Base-by-base conservation (phyloP, 2,797 vertebrate genomes). In the Molossus alvarezi region DNA sequence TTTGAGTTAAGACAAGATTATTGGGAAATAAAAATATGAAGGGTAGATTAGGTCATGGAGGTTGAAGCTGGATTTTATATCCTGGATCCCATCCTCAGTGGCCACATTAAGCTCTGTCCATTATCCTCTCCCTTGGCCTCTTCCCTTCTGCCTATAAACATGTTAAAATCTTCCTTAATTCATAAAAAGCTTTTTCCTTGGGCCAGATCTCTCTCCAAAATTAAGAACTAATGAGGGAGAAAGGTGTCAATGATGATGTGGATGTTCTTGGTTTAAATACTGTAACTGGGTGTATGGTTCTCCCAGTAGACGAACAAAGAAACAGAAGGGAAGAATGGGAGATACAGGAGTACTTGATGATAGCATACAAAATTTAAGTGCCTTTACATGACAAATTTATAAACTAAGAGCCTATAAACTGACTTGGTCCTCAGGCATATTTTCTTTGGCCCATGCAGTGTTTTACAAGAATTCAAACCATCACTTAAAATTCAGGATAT, bases 391-490 rank as follows among this genome's bases (percentile, higher is more conserved):
- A 86, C 51, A 20, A 64, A 17, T 15, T 60, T 45, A 81, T 3
- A 23, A 87, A 91, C 23, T 75, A 41, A 65, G 1, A 90, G 76
- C 9, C 25, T 83, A 1, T 29, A 41, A 27, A 48, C 0, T n/a
- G 29, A 64, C 48, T 77, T 79, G 57, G n/a, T 79, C 75, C 57
- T 60, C 0, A 1, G 4, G 51, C 1, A 0, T 75, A 21, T 88
- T 84, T 91, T 90, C 45, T 45, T 88, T 90, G 81, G n/a, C 33
- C 21, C n/a, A 65, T 0, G 2, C 1, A 21, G 12, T 62, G 17
- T 76, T 84, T 88, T 29, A 69, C 15, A 71, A 91, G 90, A 93
- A 84, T 84, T 83, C 69, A 87, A 29, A 6, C 41, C 29, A 71
- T 33, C 33, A 45, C 92, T 95, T 67, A 60, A 91, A 92, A 81